Evolutionary conservation across 2,888 invertebrate genomes (phyloP), one percentile per base, ranked within the genome.

Genomic region (Meandrusa payeni): DNA sequence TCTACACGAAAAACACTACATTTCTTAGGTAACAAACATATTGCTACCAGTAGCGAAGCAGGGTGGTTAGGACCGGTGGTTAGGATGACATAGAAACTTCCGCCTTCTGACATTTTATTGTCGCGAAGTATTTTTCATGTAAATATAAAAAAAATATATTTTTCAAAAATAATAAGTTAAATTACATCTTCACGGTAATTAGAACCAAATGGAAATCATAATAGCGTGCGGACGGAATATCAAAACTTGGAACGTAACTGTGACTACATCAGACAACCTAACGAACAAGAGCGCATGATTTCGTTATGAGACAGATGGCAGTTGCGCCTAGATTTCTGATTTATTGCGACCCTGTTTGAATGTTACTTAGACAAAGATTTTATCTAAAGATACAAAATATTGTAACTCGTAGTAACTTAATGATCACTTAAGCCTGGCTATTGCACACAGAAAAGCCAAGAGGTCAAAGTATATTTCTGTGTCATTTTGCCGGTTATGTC

Each of bases 391-490:
- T 17, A 31, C 31, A 19, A 37, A 37, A 37, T 24, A 37, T 36
- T 36, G 36, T 37, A 31, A 31, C 13, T 5, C 15, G 23, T 9
- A 19, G 15, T 5, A 12, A 24, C 29, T 37, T 37, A 37, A 42
- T 27, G 29, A 36, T 36, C 28, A 36, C 22, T 31, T 37, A 23
- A 24, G 23, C 24, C 5, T 7, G 17, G 40, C 17, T 27, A 7
- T 24, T 22, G 26, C 28, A 41, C 11, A 22, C 10, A 11, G 22
- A 17, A 42, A 36, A 13, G 31, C 15, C 20, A 20, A 42, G 20
- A 43, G 24, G 20, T 37, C 31, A 37, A 32, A 26, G 31, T 29
- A 26, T 40, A 29, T 28, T 28, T 36, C 12, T 31, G 36, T 29
- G 37, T 26, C 31, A 26, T 23, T 17, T 27, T 13, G 34, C 13